Percentiles rank a stretch among this genome's conserved stretches.
phyloP scores from a whole-genome alignment of 2,888 invertebrate species.

The Cheilosia grossa region DNA sequence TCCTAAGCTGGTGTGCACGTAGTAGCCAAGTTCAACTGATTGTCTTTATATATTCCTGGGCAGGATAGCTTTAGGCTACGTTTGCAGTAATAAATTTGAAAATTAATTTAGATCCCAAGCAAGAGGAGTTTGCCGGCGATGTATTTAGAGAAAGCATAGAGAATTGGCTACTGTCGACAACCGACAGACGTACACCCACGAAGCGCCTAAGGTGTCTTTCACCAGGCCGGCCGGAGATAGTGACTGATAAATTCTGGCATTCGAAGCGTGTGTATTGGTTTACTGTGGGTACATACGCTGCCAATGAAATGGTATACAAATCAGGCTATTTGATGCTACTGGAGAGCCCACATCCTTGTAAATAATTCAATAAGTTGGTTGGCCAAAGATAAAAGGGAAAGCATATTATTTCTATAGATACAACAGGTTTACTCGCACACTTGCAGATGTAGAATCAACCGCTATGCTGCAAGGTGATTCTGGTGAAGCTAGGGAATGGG shows the following conservation, averaged over 20 bases:
- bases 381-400: slow-evolving; percentile 49
- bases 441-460: no score
- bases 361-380: slow-evolving; percentile 63
- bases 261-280: no score
- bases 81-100: slow-evolving; percentile 64
- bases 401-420: slow-evolving; percentile 26
- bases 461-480: background rate
- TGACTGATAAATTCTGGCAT: no score
- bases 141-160: slow-evolving; percentile 13
- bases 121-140: slow-evolving; percentile 20
- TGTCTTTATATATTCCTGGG: background rate
- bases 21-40: background rate
- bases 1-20: slow-evolving; percentile 1
- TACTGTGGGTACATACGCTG: background rate
- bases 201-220: slow-evolving; percentile 49
- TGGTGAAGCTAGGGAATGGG: background rate
- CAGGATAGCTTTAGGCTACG: slow-evolving; percentile 16
- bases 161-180: slow-evolving; percentile 34
- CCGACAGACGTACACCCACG: slow-evolving; percentile 32
- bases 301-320: slow-evolving; percentile 15
- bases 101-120: slow-evolving; percentile 52
- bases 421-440: no score
- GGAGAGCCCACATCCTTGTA: slow-evolving; percentile 43
- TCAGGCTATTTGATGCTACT: slow-evolving; percentile 31
- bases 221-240: slow-evolving; percentile 1